Evolutionary conservation across 2,888 invertebrate genomes (phyloP), one percentile per base, ranked within the genome.

Genomic region (Aporophyla nigra): DNA sequence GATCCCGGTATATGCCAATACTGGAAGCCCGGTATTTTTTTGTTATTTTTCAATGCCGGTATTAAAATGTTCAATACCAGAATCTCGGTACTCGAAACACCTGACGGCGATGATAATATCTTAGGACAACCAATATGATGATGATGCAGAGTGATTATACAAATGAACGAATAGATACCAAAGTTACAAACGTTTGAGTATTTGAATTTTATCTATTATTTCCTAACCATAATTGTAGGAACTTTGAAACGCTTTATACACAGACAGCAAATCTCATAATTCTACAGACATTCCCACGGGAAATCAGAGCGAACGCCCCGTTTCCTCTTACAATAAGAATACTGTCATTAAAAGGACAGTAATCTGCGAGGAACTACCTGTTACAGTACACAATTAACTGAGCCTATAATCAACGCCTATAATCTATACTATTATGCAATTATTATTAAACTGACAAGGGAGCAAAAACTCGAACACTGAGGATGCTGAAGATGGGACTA

Each of bases 251-350:
- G 43, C 14, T 12, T 7, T 71, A 33, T 2, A 66, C 2, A 24
- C 24, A 56, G 19, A 59, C 65, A 63, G n/a, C 40, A 74, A 71
- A 63, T 77, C 69, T 79, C 21, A n/a, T 70, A 59, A 40, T 76
- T 65, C 61, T 27, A 66, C 62, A 74, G 49, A 58, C 56, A 66
- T 66, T 87, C 87, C 73, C 84, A 85, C 82, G 87, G 85, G 87
- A 87, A 87, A 85, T 87, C 71, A 84, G 68, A 78, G 65, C 68
- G 65, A 59, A 76, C 62, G 16, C 49, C 24, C 46, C 46, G 40
- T 56, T 79, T 86, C 86, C 86, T 76, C 72, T 77, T 77, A 76
- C 74, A 79, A 78, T 63, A 67, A 21, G 19, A 76, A 68, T 54
- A 56, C 58, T 77, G 73, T 51, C 67, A 82, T 82, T 82, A 70